Conservation (phyloP, 23 tunicate species). For the Diplosoma virens region DNA sequence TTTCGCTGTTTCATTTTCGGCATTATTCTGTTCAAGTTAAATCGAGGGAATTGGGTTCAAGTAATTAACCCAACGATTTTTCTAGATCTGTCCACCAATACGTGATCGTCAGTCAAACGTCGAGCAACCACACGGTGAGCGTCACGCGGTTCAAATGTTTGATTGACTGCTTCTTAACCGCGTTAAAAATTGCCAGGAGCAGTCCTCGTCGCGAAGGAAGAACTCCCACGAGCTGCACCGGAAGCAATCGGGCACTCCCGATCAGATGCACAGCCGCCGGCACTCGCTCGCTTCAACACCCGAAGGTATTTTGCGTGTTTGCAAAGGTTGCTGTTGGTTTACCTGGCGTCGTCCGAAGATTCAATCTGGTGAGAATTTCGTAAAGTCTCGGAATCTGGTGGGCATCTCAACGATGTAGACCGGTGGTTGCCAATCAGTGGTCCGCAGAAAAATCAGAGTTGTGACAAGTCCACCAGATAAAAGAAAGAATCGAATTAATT, state of each 20-base stretch:
- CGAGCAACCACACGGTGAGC: neutral
- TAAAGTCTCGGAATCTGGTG: too few species aligned
- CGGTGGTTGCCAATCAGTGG: too few species aligned
- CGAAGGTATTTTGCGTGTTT: conserved; percentile 10
- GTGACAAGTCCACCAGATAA: too few species aligned
- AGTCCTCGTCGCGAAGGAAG: neutral
- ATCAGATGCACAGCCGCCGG: conserved; percentile 29
- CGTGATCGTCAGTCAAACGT: conserved; percentile 33
- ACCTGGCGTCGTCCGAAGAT: too few species aligned
- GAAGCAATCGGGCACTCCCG: conserved; percentile 28
- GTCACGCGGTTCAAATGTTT: too few species aligned
- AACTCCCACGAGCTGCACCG: conserved; percentile 35
- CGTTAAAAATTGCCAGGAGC: too few species aligned
- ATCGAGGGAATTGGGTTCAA: neutral
- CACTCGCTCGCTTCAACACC: conserved; percentile 27
- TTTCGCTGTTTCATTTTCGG: neutral
- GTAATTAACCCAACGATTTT: neutral
- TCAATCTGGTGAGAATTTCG: too few species aligned
- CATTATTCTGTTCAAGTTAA: neutral
- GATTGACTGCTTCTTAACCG: too few species aligned
- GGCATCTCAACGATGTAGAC: too few species aligned
- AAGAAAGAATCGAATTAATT: too few species aligned
- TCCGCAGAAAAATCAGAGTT: too few species aligned
- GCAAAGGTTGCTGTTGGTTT: neutral
- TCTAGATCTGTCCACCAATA: conserved; percentile 36